These are phyloP conservation scores for Kryptolebias marmoratus DNA, from an alignment of 2,113 vertebrate genomes.

Conservation along the genomic window DNA sequence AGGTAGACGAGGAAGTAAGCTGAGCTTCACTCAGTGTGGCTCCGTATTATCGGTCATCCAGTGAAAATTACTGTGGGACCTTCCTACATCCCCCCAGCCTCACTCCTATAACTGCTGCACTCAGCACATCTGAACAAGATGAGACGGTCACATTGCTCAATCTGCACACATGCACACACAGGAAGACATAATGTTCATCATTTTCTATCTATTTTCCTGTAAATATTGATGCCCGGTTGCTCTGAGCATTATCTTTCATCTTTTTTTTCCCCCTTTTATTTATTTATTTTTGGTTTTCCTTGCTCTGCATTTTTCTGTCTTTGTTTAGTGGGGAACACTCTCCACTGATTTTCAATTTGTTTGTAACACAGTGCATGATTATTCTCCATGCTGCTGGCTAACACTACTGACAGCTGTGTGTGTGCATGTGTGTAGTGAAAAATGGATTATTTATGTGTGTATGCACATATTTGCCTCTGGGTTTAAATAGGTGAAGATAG, in stretches of 20 bases:
- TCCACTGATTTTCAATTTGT: constrained; percentile 78
- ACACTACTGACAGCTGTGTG: constrained; percentile 43
- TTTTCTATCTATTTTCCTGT: constrained; percentile 7
- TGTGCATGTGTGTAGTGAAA: constrained; percentile 18
- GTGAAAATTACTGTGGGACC: constrained; percentile 68
- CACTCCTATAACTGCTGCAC: constrained; percentile 56
- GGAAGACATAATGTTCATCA: constrained; percentile 18
- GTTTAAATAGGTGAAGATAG: constrained; percentile 17
- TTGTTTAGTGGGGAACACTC: constrained; percentile 65
- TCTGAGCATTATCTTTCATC: constrained; percentile 54
- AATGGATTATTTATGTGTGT: constrained; percentile 23
- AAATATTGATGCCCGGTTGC: constrained; percentile 37
- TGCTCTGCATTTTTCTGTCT: constrained; percentile 57
- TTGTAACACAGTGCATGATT: constrained; percentile 71
- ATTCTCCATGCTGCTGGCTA: constrained; percentile 55
- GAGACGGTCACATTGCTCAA: constrained; percentile 11
- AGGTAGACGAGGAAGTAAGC: constrained; percentile 15
- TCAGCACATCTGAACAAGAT: constrained; percentile 73
- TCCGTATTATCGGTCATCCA: constrained; percentile 37
- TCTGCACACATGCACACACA: constrained; percentile 24
- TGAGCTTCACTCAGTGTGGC: constrained; percentile 23
- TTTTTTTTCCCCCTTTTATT: constrained; percentile 46
- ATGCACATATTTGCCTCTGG: constrained; percentile 27
- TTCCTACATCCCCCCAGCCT: constrained; percentile 41
- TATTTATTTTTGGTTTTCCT: constrained; percentile 43